Evolutionary conservation across 2,797 vertebrate species (phyloP).

Genomic region (Sternotherus odoratus): DNA sequence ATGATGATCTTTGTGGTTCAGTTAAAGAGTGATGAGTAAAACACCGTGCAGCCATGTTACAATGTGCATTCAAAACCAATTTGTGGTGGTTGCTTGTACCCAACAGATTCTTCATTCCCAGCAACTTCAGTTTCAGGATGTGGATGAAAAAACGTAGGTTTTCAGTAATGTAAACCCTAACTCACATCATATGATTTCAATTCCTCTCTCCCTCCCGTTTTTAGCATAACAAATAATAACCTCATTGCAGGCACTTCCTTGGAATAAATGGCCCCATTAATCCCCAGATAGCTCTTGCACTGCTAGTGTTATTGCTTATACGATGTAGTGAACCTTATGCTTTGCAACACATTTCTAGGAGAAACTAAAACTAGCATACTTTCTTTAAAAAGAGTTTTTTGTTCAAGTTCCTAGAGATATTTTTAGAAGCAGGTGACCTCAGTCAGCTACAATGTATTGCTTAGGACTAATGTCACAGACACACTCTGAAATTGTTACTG

Average conservation of each 20-base stretch:
- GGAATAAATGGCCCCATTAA: not conserved
- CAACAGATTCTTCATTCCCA: not conserved
- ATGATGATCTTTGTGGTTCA: not conserved
- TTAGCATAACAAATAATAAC: not conserved
- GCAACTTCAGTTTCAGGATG: not conserved
- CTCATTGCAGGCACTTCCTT: not conserved
- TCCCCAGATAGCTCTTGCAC: not conserved
- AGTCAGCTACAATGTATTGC: not conserved
- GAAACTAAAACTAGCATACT: not conserved
- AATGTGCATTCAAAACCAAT: not conserved
- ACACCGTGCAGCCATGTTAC: not conserved
- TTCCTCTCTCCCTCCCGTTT: not conserved
- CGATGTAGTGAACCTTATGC: not conserved
- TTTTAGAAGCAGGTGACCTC: not conserved
- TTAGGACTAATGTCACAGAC: not conserved
- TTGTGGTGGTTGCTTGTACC: not conserved
- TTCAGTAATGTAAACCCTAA: not conserved
- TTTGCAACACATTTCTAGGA: not conserved
- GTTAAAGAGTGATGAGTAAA: not conserved
- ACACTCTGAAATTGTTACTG: not conserved
- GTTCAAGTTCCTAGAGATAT: not conserved
- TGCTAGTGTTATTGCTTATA: not conserved
- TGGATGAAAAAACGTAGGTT: not conserved
- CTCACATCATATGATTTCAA: not conserved
- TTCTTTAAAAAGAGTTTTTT: not conserved